Conservation (phyloP, 2,888 invertebrate genomes). For the Tricholauxania praeusta region DNA sequence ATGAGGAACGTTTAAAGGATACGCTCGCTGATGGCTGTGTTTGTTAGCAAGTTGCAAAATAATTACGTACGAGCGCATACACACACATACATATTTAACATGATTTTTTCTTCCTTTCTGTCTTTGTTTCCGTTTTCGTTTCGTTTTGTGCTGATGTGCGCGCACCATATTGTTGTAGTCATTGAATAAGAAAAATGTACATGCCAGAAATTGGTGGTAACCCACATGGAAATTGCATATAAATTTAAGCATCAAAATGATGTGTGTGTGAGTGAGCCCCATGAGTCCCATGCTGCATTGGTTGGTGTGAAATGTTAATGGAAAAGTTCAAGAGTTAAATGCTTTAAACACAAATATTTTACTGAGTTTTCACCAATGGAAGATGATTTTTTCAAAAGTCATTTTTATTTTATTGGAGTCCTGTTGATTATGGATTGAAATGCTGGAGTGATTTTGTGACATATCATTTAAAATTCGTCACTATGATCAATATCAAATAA, state of each 20-base stretch:
- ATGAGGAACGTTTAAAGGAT: constrained; percentile 8
- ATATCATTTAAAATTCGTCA: too few species aligned
- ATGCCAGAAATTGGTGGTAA: constrained; percentile 62
- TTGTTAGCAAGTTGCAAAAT: background rate
- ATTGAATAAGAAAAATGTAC: constrained; percentile 62
- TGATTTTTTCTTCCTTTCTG: constrained; percentile 3
- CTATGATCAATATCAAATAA: too few species aligned
- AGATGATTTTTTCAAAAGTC: too few species aligned
- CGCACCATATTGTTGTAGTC: constrained; percentile 59
- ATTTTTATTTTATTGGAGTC: too few species aligned
- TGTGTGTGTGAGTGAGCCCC: background rate
- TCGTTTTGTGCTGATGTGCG: background rate
- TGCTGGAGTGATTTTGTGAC: too few species aligned
- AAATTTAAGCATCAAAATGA: constrained; percentile 3
- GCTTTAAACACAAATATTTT: too few species aligned
- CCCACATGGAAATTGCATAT: constrained; percentile 57
- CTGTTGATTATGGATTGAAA: too few species aligned
- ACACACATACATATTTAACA: constrained; percentile 1
- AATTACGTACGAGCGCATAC: background rate
- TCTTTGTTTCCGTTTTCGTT: constrained; percentile 1
- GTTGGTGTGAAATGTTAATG: background rate
- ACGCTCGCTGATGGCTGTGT: background rate
- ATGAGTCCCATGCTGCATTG: background rate
- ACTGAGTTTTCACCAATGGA: too few species aligned
- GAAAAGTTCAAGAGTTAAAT: too few species aligned